Evolutionary conservation across 2,113 vertebrate species (phyloP), one percentile per base, ranked within the genome.

Genomic region (Ailurus styani): DNA sequence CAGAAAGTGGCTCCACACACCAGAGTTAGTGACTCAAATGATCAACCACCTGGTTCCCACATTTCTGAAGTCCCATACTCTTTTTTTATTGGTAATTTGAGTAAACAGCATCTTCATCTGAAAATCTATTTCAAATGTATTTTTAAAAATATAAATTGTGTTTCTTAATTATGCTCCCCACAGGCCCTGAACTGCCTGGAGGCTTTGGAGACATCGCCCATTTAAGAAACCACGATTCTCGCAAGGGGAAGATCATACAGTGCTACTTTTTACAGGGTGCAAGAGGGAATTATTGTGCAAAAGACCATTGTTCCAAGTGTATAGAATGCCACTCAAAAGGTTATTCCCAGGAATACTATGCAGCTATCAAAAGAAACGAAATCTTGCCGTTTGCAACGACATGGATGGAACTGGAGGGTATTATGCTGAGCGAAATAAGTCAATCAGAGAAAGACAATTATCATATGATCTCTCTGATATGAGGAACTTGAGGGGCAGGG

Each of bases 181-280:
- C 0, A 18, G 25, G 2, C 68, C 29, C 37, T 64, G 34, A 45
- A 4, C 17, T 20, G 15, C 60, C 11, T 23, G 18, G 6, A 17
- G 9, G 31, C 20, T n/a, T 5, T 11, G n/a, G 27, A 52, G 31
- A 62, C 5, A 20, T 0, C 21, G 13, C 0, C 0, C 13, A 25
- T 50, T 34, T 13, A 45, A 72, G 54, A 23, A 34, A 21, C n/a
- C 9, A 20, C 37, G 1, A 34, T 20, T n/a, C 25, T 21, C 5
- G 14, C 8, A 0, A 0, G 7, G 42, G 47, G 55, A 54, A 77
- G 64, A 45, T 12, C 10, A 8, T n/a, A 55, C 0, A 7, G 45
- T 25, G 3, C 15, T 29, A 7, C 18, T 18, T n/a, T 7, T 6
- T 29, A 5, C 17, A 27, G 15, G 17, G 14, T 11, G 3, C 12